phyloP scores from a whole-genome alignment of 2,113 vertebrate genomes.

The Morone saxatilis region DNA sequence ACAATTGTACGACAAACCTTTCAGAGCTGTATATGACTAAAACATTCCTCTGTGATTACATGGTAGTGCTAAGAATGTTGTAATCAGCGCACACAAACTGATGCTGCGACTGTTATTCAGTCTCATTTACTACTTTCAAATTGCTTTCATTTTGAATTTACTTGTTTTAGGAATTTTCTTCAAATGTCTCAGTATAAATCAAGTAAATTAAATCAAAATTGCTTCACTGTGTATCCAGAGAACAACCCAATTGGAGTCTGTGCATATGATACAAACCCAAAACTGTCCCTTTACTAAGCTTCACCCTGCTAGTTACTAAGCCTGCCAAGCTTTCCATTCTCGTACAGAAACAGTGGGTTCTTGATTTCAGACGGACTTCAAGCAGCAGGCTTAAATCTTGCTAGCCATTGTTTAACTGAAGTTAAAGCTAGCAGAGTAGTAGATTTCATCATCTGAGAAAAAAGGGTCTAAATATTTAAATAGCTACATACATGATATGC shows the following conservation, averaged over 20 bases:
- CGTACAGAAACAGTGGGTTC: too few relatives aligned
- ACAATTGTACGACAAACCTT: neutral
- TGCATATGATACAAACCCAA: neutral
- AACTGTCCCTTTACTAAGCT: neutral
- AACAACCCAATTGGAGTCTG: neutral
- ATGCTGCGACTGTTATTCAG: neutral
- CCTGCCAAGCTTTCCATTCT: too few relatives aligned
- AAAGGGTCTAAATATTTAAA: too few relatives aligned
- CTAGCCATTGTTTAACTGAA: too few relatives aligned
- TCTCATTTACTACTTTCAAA: neutral
- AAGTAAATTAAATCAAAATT: too few relatives aligned
- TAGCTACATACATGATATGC: too few relatives aligned
- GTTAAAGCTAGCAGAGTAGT: too few relatives aligned
- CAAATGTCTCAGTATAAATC: neutral
- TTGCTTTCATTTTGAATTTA: neutral
- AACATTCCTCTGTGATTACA: slow-evolving; percentile 31
- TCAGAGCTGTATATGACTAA: slow-evolving; percentile 16
- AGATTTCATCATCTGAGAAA: too few relatives aligned
- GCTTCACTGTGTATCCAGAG: neutral
- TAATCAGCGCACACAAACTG: slow-evolving; percentile 6
- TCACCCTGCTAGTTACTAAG: too few relatives aligned
- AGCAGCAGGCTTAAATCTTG: too few relatives aligned
- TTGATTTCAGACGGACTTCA: neutral
- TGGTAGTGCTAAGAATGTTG: neutral
- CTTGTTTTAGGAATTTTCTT: neutral